Evolutionary conservation across 1,140 invertebrate genomes (phyloP), one percentile per base, ranked within the genome.

Genomic region (Tetragnatha versicolor): DNA sequence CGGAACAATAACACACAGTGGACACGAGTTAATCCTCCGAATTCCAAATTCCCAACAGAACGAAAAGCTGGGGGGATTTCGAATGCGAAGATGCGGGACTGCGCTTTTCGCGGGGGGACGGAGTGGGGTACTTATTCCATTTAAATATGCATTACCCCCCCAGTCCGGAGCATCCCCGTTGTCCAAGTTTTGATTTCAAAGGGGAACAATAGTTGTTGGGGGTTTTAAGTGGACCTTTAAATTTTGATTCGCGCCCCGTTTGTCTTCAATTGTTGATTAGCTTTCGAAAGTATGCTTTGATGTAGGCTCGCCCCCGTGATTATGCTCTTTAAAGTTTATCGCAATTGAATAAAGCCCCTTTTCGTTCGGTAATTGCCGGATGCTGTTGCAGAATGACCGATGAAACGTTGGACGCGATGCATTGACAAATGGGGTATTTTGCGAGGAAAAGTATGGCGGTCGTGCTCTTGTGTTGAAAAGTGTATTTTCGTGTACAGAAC

Each of bases 231-330:
- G 73, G 73, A 60, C 35, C 73, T 77, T 77, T 53, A 77, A 77
- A 77, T 65, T 77, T 77, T 77, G 73, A 77, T 77, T 65, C 37
- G 45, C 58, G 31, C 27, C 39, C 33, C 37, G 58, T 63, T 75
- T 77, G 60, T 65, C 73, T 77, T 77, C 49, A 77, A 77, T 77
- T 77, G 73, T 77, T 65, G 73, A 77, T 77, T 77, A 77, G 60
- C 33, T 77, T 77, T 77, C 31, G 66, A 66, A 77, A 77, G 73
- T 77, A 25, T 42, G 33, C 12, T 53, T 60, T 55, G 35, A 37
- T n/a, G 25, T 22, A 45, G 10, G n/a, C 37, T 20, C 10, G 17
- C 7, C 22, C 17, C 29, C 29, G 14, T 9, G 42, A 63, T 39
- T 31, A 27, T 20, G 17, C 29, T 29, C 65, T 70, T 77, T 73